These are phyloP conservation scores for Helicoverpa armigera DNA, from an alignment of 1,140 invertebrate species.

Conservation along the genomic window DNA sequence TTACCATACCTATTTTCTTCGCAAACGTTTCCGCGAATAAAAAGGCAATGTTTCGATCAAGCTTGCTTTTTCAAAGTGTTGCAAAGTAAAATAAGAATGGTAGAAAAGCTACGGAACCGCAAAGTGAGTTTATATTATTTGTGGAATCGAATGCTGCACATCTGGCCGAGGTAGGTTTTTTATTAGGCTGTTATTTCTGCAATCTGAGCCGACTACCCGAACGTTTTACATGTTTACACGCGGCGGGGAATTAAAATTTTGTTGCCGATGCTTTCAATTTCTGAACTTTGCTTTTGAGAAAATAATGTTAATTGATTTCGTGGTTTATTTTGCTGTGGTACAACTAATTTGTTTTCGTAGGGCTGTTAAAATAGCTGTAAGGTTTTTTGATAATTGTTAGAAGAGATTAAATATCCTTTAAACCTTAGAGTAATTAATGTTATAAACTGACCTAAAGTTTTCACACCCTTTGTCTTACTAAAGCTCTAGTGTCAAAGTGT, in stretches of 20 bases:
- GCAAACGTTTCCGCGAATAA: not conserved
- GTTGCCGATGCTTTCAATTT: constrained; percentile 32
- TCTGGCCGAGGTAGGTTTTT: constrained; percentile 71
- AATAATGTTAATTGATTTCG: constrained; percentile 56
- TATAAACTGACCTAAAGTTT: not conserved
- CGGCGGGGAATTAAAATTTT: constrained; percentile 61
- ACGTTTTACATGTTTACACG: constrained; percentile 42
- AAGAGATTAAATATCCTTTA: too few relatives aligned
- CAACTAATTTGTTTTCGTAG: not conserved
- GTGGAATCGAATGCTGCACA: constrained; percentile 68
- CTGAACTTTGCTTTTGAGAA: constrained; percentile 51
- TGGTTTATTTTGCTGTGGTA: not conserved
- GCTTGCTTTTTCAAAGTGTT: not conserved
- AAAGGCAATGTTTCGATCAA: not conserved
- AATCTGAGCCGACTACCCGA: constrained; percentile 60
- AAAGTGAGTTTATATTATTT: constrained; percentile 24
- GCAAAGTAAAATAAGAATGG: not conserved
- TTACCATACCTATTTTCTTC: too few relatives aligned
- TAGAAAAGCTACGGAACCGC: constrained; percentile 17
- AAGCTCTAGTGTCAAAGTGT: not conserved
- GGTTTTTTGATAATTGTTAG: too few relatives aligned
- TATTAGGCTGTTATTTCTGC: constrained; percentile 81
- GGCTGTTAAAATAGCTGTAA: too few relatives aligned
- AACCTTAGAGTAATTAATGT: too few relatives aligned
- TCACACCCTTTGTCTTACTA: not conserved